Base-by-base conservation (phyloP, 1,140 invertebrate genomes). In the Sycophaga agraensis region DNA sequence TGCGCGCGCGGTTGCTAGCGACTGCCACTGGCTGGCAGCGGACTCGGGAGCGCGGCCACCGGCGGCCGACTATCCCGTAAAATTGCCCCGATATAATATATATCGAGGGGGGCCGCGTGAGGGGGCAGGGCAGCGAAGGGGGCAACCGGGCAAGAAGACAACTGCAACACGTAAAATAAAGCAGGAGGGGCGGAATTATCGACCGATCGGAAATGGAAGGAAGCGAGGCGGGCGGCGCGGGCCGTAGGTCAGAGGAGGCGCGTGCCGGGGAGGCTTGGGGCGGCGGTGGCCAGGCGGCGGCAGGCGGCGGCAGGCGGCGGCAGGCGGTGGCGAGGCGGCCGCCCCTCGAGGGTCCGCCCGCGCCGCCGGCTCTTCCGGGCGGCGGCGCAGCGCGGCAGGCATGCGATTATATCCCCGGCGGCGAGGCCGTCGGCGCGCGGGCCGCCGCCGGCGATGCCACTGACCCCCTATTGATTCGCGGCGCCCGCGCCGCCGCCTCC, bases 381-480 rank as follows among this genome's bases (percentile, higher is more conserved):
- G n/a, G n/a, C n/a, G 28, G 26, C 21, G 42, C 42, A n/a, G 19
- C n/a, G 19, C 16, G n/a, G 26, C 26, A n/a, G n/a, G n/a, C n/a
- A n/a, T 3, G 46, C 26, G 46, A 49, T 49, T 49, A 16, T 49
- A 49, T 49, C 26, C 26, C n/a, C 46, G 19, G 19, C 19, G 43
- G 49, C 17, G 49, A 11, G n/a, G n/a, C 34, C 26, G 28, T 7
- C 45, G 42, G 1, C 12, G 50, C 5, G 48, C 45, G 11, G 24
- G n/a, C n/a, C n/a, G n/a, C n/a, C n/a, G n/a, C n/a, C 24, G 73
- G 74, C 73, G 72, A 70, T 79, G 77, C 78, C 78, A 80, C 74
- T 80, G 77, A 80, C 78, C 78, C 71, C 75, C 76, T 80, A 80
- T 80, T 76, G 78, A 80, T 80, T 80, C 72, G 69, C 72, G 54